Evolutionary conservation across 1,140 invertebrate species (phyloP), one percentile per base, ranked within the genome.

Genomic region (Caenorhabditis tropicalis): DNA sequence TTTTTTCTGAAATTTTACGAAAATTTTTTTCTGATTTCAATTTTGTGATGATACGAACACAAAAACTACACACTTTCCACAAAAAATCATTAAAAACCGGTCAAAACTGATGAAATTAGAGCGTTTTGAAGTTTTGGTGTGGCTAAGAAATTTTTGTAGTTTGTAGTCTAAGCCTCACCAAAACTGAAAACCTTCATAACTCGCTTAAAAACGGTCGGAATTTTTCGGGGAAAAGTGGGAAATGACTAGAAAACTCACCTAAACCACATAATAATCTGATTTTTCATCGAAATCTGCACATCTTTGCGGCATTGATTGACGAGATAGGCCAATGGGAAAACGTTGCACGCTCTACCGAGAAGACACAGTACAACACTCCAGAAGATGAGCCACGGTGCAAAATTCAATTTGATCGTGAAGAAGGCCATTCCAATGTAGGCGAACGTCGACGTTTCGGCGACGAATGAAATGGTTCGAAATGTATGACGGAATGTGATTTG

Each of bases 251-350:
- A 53, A 93, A 92, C 91, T 94, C 95, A 95, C 92, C 96, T 98
- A 90, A 99, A 99, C 97, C 97, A 99, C 97, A 98, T 99, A 60
- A 99, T 98, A 89, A 98, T 98, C 94, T 98, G 97, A 95, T 98
- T 98, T 92, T 96, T 97, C 89, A 95, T 95, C 0, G 96, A 98
- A 65, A 99, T 99, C 92, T 99, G 97, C 91, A 98, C 96, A 49
- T 83, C 80, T 43, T 82, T 85, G 36, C 97, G 94, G 92, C 98
- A 99, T 91, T 95, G 95, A 91, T 99, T 99, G 9, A 97, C 95
- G 10, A 99, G 92, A 88, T 95, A 94, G 3, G 96, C 95, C 16
- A 99, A 92, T 21, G 98, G 98, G 91, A 98, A 99, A 84, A 99
- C 99, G 90, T 99, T 99, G 58, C 95, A 94, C 15, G 97, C 97